phyloP scores from a whole-genome alignment of 1,140 invertebrate genomes.

The Diorhabda elongata region DNA sequence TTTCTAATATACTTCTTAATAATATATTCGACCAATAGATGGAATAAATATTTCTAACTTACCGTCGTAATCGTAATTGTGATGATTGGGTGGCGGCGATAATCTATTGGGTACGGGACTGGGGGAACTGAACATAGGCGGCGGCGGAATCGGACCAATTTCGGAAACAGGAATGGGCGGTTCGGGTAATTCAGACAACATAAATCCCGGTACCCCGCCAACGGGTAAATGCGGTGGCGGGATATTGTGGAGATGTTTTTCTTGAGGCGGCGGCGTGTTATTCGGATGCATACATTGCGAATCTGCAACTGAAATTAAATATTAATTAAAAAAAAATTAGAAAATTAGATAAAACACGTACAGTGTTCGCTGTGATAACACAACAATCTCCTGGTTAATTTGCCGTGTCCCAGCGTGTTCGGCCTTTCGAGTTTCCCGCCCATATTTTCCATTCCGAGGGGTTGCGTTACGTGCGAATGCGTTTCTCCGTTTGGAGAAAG shows the following conservation, averaged over 20 bases:
- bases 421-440: slow-evolving; percentile 64
- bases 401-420: slow-evolving; percentile 67
- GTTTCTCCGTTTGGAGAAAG: slow-evolving; percentile 57
- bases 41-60: background rate
- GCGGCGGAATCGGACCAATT: slow-evolving; percentile 90
- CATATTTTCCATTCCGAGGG: slow-evolving; percentile 43
- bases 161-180: slow-evolving; percentile 87
- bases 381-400: slow-evolving; percentile 63
- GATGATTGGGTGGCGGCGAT: slow-evolving; percentile 46
- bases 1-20: too few relatives aligned
- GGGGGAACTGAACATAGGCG: slow-evolving; percentile 90
- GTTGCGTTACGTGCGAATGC: slow-evolving; percentile 44
- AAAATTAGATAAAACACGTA: slow-evolving; percentile 44
- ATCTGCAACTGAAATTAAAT: slow-evolving; percentile 52
- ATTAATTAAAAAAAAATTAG: background rate
- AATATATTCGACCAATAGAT: too few relatives aligned
- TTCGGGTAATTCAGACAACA: slow-evolving; percentile 81
- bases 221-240: slow-evolving; percentile 38
- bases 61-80: slow-evolving; percentile 65
- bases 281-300: slow-evolving; percentile 50
- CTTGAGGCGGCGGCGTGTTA: slow-evolving; percentile 52
- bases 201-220: slow-evolving; percentile 50
- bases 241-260: slow-evolving; percentile 39
- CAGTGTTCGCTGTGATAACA: slow-evolving; percentile 71
- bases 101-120: slow-evolving; percentile 64